Evolutionary conservation across 1,140 invertebrate genomes (phyloP).

Genomic region (Sycobia sp.): DNA sequence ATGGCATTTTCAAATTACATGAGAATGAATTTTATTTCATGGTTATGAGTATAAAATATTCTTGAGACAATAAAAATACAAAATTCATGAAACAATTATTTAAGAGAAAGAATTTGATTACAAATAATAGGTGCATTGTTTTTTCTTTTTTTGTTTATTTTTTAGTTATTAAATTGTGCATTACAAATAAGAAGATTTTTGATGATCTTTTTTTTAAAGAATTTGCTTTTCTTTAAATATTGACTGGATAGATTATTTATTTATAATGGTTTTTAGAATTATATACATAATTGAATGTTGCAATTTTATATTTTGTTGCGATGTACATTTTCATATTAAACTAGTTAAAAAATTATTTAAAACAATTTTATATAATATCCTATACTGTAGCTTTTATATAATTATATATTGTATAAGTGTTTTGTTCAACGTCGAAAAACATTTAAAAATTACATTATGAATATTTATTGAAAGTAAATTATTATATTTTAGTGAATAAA

Average conservation of each 20-base stretch:
- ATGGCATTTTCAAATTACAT: neutral
- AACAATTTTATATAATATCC: too few species aligned
- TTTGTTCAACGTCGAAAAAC: too few species aligned
- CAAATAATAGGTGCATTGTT: neutral
- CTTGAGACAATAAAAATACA: neutral
- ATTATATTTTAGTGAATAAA: constrained; percentile 32
- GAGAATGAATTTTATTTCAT: neutral
- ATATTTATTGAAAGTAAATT: too few species aligned
- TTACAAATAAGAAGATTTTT: neutral
- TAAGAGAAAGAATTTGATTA: too few species aligned
- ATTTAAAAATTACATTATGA: too few species aligned
- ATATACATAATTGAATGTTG: constrained; percentile 3
- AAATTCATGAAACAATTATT: too few species aligned
- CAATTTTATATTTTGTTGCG: constrained; percentile 12
- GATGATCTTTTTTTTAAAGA: too few species aligned
- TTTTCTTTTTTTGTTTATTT: neutral
- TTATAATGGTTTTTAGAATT: neutral
- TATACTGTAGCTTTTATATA: too few species aligned
- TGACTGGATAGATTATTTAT: constrained; percentile 8
- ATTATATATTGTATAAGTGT: too few species aligned
- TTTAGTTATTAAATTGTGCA: neutral
- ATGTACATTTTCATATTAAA: constrained; percentile 23
- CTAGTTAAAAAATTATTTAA: neutral
- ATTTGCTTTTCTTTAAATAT: constrained; percentile 1
- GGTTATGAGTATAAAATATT: constrained; percentile 2